These are phyloP conservation scores for Ennomos quercinarius DNA, from an alignment of 2,888 invertebrate species.

Conservation along the genomic window DNA sequence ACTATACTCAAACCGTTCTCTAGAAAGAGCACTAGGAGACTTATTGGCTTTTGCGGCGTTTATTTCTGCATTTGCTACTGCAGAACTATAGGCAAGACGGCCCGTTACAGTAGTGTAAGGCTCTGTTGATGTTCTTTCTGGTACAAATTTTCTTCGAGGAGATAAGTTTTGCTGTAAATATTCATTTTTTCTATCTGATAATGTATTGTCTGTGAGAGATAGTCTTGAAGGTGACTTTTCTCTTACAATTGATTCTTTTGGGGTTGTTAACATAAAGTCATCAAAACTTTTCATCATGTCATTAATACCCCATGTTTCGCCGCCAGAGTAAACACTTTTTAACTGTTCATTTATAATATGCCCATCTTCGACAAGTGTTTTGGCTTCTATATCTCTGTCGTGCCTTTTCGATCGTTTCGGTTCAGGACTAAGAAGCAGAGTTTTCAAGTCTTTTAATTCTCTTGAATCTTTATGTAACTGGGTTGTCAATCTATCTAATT, in stretches of 20 bases:
- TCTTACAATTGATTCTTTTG: constrained; percentile 76
- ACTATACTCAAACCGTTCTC: constrained; percentile 85
- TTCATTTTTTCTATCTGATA: constrained; percentile 87
- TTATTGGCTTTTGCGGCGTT: constrained; percentile 81
- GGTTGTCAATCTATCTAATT: constrained; percentile 90
- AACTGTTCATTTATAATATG: constrained; percentile 89
- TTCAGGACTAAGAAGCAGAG: constrained; percentile 88
- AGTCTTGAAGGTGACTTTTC: constrained; percentile 87
- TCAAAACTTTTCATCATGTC: constrained; percentile 87
- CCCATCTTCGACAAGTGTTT: constrained; percentile 86
- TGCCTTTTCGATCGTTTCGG: constrained; percentile 75
- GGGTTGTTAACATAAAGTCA: constrained; percentile 83
- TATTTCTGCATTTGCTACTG: constrained; percentile 87
- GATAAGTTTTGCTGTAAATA: constrained; percentile 85
- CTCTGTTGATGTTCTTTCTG: constrained; percentile 85
- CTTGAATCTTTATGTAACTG: constrained; percentile 92
- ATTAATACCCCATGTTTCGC: constrained; percentile 89
- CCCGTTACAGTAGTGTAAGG: constrained; percentile 88
- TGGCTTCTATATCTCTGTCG: constrained; percentile 86
- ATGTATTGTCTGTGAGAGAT: constrained; percentile 86
- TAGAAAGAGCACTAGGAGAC: constrained; percentile 82
- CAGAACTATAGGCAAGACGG: constrained; percentile 88
- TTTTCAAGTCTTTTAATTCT: constrained; percentile 90
- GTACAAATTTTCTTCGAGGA: constrained; percentile 84
- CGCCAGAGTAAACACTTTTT: constrained; percentile 88